Percentiles rank a stretch among this genome's conserved stretches.
phyloP scores from a whole-genome alignment of 2,113 vertebrate genomes.

The Calypte anna region DNA sequence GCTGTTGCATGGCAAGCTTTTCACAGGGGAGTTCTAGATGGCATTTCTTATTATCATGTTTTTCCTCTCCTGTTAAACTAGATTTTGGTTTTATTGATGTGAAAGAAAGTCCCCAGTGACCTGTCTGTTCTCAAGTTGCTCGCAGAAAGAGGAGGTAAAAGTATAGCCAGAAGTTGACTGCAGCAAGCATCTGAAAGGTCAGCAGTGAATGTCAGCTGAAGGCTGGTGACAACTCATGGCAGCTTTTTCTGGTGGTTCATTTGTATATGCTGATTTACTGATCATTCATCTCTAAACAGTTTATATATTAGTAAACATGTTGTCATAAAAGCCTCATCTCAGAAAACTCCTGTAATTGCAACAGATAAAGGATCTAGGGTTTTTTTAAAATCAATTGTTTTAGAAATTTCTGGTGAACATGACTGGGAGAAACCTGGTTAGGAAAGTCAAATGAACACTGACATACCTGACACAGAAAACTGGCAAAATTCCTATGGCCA shows the following conservation, averaged over 20 bases:
- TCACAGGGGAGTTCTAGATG: neutral
- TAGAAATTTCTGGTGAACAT: neutral
- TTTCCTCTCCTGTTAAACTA: neutral
- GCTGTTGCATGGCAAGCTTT: neutral
- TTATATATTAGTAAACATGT: neutral
- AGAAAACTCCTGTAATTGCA: neutral
- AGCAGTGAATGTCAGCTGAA: neutral
- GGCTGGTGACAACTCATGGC: neutral
- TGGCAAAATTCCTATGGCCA: neutral
- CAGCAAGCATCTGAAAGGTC: neutral
- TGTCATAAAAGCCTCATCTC: neutral
- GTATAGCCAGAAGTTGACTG: neutral
- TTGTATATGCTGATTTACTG: neutral
- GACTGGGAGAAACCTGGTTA: neutral
- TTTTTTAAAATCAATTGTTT: neutral
- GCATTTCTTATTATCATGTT: neutral
- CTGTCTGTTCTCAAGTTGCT: neutral
- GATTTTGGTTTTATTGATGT: neutral
- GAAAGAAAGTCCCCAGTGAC: neutral
- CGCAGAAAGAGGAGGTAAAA: neutral
- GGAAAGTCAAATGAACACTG: constrained; percentile 10
- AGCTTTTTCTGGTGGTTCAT: neutral
- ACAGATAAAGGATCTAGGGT: neutral
- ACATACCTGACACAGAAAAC: constrained; percentile 33
- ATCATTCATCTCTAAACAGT: neutral